A percentile compares a stretch with the other conserved stretches of the same genome.
Conservation (phyloP, 2,797 vertebrate species). For the Fundulus diaphanus region DNA sequence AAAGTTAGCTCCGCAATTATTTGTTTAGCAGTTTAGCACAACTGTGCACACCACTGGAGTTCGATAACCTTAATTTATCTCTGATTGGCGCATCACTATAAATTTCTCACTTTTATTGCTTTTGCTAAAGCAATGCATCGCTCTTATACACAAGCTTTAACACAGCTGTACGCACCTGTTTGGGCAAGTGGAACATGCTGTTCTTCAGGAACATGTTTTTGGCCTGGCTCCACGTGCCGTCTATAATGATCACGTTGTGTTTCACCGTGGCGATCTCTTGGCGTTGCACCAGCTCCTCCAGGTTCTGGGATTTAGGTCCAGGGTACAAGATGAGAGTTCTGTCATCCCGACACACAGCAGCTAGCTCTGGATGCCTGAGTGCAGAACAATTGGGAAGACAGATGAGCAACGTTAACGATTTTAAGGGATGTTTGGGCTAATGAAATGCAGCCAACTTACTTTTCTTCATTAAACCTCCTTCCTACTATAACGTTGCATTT, state of each 20-base stretch:
- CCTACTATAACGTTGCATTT: slow-evolving; percentile 93
- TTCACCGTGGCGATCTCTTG: slow-evolving; percentile 68
- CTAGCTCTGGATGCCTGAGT: slow-evolving; percentile 89
- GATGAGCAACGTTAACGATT: neutral
- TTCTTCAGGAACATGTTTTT: slow-evolving; percentile 98
- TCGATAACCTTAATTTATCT: too few relatives aligned
- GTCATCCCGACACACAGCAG: slow-evolving; percentile 87
- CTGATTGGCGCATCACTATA: too few relatives aligned
- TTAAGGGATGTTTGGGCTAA: neutral
- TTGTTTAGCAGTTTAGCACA: too few relatives aligned
- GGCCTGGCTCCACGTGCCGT: slow-evolving; percentile 98
- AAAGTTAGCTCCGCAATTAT: too few relatives aligned
- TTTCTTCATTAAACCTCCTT: slow-evolving; percentile 92
- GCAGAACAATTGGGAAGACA: neutral
- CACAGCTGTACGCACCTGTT: slow-evolving; percentile 83
- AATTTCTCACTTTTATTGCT: too few relatives aligned
- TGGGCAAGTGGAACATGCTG: slow-evolving; percentile 90
- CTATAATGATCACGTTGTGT: slow-evolving; percentile 91
- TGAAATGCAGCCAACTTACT: slow-evolving; percentile 73
- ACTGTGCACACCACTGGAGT: too few relatives aligned
- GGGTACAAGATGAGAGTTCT: slow-evolving; percentile 93
- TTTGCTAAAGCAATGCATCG: too few relatives aligned
- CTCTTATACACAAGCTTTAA: too few relatives aligned
- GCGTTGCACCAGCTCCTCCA: slow-evolving; percentile 86
- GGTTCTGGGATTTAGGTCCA: slow-evolving; percentile 88